Percentiles rank a stretch among this genome's conserved stretches.
These are phyloP conservation scores for Synergus itoensis DNA, from an alignment of 2,888 invertebrate genomes.

Conservation along the genomic window DNA sequence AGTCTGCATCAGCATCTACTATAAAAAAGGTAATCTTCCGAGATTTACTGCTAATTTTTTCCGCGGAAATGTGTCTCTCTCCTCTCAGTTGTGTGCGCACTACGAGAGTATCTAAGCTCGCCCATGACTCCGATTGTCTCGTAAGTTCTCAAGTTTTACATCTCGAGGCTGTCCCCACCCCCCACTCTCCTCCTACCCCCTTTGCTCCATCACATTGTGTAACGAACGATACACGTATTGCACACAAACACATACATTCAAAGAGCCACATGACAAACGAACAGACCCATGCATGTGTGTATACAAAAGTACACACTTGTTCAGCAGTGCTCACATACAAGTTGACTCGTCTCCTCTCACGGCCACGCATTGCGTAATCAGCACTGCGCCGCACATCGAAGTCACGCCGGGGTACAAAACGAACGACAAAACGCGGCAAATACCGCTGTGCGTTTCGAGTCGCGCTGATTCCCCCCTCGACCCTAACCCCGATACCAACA, in stretches of 20 bases:
- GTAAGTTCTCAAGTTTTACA: conserved; percentile 42
- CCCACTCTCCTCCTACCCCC: conserved; percentile 47
- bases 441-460: conserved; percentile 60
- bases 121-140: conserved; percentile 42
- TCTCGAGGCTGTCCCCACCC: conserved; percentile 47
- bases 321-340: conserved; percentile 41
- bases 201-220: conserved; percentile 53
- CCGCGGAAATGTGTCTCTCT: conserved; percentile 8
- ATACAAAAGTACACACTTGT: conserved; percentile 11
- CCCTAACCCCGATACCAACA: conserved; percentile 15
- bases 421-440: conserved; percentile 69
- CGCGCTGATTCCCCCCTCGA: conserved; percentile 38
- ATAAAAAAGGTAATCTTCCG: not conserved
- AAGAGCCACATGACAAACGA: conserved; percentile 50
- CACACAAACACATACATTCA: conserved; percentile 47
- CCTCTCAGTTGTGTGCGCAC: not conserved
- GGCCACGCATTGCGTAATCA: conserved; percentile 77
- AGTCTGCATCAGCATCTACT: not conserved
- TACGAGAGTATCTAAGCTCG: conserved; percentile 16
- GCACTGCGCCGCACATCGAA: conserved; percentile 65
- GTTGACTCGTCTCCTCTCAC: conserved; percentile 71
- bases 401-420: conserved; percentile 68
- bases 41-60: conserved; percentile 23
- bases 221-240: conserved; percentile 51
- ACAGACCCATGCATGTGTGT: not conserved